phyloP scores from a whole-genome alignment of 2,888 invertebrate species.

The Epinotia demarniana region DNA sequence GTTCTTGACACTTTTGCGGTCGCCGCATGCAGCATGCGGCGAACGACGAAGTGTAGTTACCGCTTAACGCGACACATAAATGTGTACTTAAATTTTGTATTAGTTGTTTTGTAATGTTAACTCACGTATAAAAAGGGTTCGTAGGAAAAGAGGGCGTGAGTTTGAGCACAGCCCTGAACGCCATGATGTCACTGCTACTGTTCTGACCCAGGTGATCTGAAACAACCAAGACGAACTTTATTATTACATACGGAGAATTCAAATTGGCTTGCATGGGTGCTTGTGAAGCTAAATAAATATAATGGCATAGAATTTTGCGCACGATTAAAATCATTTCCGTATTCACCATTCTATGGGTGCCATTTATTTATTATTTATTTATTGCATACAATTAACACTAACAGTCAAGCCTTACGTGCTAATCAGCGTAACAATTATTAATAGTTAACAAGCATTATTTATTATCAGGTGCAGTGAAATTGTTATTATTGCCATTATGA shows the following conservation, averaged over 20 bases:
- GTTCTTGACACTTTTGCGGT: too few relatives aligned
- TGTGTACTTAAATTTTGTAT: neutral
- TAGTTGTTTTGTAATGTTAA: constrained; percentile 47
- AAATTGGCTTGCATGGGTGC: neutral
- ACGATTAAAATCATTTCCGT: too few relatives aligned
- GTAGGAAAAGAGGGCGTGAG: constrained; percentile 91
- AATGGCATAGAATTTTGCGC: too few relatives aligned
- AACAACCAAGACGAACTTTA: constrained; percentile 48
- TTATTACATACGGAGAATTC: neutral
- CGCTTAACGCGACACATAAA: too few relatives aligned
- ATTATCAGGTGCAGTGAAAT: too few relatives aligned
- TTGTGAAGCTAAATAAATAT: neutral
- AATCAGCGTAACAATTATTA: too few relatives aligned
- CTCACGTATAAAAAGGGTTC: constrained; percentile 90
- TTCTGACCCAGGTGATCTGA: constrained; percentile 90
- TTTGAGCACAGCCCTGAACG: constrained; percentile 92
- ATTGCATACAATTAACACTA: neutral
- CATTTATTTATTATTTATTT: too few relatives aligned
- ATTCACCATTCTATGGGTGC: too few relatives aligned
- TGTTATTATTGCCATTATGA: too few relatives aligned
- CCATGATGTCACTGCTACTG: constrained; percentile 86
- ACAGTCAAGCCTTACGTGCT: neutral
- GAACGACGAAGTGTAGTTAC: too few relatives aligned
- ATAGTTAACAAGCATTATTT: too few relatives aligned
- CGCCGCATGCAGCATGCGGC: too few relatives aligned